A percentile compares a stretch with the other conserved stretches of the same genome.
phyloP scores from a whole-genome alignment of 1,140 invertebrate genomes.

The Drosophila oshimai region DNA sequence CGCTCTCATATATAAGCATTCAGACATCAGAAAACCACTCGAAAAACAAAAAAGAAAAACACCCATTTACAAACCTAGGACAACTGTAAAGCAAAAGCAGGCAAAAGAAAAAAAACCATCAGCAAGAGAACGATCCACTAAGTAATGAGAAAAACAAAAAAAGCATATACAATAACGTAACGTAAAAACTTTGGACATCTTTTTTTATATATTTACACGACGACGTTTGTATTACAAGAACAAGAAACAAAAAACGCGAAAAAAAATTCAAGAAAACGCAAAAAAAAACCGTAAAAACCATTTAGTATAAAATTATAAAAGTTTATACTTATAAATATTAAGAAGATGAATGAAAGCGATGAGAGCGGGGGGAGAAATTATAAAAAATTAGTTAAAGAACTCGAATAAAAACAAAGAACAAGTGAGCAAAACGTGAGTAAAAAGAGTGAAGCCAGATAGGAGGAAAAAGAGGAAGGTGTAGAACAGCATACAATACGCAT shows the following conservation, averaged over 20 bases:
- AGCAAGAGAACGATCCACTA: conserved; percentile 70
- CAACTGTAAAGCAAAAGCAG: conserved; percentile 68
- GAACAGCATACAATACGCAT: conserved; percentile 66
- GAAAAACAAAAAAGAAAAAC: conserved; percentile 18
- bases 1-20: conserved; percentile 78
- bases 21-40: conserved; percentile 51
- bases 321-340: conserved; percentile 79
- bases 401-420: conserved; percentile 66
- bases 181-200: conserved; percentile 79
- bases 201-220: conserved; percentile 80
- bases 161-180: conserved; percentile 80
- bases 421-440: conserved; percentile 41
- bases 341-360: conserved; percentile 43
- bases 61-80: conserved; percentile 70
- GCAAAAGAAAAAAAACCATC: conserved; percentile 38
- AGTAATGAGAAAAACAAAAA: conserved; percentile 57
- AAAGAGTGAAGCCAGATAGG: conserved; percentile 39
- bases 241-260: conserved; percentile 41
- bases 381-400: conserved; percentile 80
- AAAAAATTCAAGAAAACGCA: conserved; percentile 46
- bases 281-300: conserved; percentile 70
- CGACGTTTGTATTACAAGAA: conserved; percentile 57
- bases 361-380: conserved; percentile 44
- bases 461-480: conserved; percentile 44
- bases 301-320: conserved; percentile 82